phyloP scores from a whole-genome alignment of 2,888 invertebrate genomes.

The Trissonchulus latispiculum region DNA sequence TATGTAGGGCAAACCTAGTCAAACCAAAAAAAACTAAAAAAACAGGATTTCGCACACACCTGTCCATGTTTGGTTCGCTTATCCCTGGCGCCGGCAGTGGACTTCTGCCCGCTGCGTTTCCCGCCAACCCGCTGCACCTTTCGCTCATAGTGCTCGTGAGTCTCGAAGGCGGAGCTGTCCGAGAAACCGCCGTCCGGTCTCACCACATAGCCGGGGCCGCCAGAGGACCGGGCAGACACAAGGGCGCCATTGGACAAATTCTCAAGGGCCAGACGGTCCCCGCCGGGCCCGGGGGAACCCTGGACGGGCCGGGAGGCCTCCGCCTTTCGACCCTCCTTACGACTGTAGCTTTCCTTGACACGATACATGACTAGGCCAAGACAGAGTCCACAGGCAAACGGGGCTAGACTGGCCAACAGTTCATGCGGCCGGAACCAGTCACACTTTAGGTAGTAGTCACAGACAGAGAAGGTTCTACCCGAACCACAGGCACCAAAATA shows the following conservation, averaged over 20 bases:
- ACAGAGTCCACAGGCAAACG: background rate
- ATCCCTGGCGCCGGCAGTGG: no score
- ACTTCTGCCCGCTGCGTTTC: slow-evolving; percentile 31
- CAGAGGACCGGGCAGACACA: slow-evolving; percentile 18
- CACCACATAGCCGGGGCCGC: background rate
- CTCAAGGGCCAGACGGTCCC: background rate
- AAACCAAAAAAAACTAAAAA: no score
- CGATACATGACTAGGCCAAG: background rate
- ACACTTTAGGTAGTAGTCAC: background rate
- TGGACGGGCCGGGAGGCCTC: slow-evolving; percentile 30
- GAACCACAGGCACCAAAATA: no score
- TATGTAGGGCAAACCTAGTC: no score
- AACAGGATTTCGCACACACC: no score
- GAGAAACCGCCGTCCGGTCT: slow-evolving; percentile 33
- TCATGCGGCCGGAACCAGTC: background rate
- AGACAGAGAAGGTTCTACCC: background rate
- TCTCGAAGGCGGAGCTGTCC: slow-evolving; percentile 40
- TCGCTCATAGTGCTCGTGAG: slow-evolving; percentile 41
- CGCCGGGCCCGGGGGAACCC: slow-evolving; percentile 16
- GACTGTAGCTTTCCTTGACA: slow-evolving; percentile 45
- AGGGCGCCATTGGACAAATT: slow-evolving; percentile 53
- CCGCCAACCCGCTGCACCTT: slow-evolving; percentile 35
- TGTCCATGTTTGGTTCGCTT: no score
- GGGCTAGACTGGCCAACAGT: background rate
- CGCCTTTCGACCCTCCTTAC: slow-evolving; percentile 39